phyloP scores from a whole-genome alignment of 2,113 vertebrate genomes.

The Suricata suricatta region DNA sequence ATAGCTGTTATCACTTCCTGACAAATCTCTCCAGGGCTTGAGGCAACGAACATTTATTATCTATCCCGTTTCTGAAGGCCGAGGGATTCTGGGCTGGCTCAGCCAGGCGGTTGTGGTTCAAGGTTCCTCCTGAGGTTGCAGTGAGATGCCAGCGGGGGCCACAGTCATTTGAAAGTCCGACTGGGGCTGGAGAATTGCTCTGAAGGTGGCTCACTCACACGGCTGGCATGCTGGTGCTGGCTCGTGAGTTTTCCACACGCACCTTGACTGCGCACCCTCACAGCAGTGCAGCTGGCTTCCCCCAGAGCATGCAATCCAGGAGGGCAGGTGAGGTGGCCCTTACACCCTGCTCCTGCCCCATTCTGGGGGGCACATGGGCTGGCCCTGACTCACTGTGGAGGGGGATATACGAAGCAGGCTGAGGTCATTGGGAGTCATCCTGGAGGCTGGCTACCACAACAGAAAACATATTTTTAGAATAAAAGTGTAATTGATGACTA shows the following conservation, averaged over 20 bases:
- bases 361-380: accelerated
- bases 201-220: accelerated
- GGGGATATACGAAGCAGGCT: accelerated
- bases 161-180: neutral
- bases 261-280: neutral
- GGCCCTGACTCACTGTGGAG: too few relatives aligned
- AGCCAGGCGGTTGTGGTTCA: accelerated
- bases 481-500: neutral
- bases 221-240: too few relatives aligned
- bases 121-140: neutral
- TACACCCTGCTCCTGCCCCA: accelerated
- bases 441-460: neutral
- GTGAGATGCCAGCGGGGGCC: neutral
- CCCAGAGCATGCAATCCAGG: neutral
- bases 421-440: too few relatives aligned
- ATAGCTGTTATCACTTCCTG: neutral
- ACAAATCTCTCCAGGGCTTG: neutral
- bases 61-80: neutral
- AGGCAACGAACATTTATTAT: neutral
- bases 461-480: neutral
- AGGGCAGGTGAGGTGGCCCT: too few relatives aligned
- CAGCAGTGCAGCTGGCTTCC: too few relatives aligned
- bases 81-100: neutral
- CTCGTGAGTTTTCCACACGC: accelerated
- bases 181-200: neutral